Percentiles rank a stretch among this genome's conserved stretches.
Conservation (phyloP, 2,113 vertebrate genomes). For the Charadrius vociferus region DNA sequence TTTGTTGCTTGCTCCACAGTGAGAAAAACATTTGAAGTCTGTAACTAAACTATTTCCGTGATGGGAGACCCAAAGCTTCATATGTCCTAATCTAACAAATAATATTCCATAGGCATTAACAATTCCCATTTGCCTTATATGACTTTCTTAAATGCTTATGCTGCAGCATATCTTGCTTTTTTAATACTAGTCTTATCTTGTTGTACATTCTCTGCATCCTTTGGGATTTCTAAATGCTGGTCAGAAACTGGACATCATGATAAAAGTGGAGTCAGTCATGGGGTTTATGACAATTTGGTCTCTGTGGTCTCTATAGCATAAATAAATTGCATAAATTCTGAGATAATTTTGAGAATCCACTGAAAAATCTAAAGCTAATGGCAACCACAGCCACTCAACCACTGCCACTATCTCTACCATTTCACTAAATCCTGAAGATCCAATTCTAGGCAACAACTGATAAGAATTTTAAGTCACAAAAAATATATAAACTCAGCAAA, state of each 20-base stretch:
- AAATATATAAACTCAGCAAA: no score
- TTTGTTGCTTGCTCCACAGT: not conserved
- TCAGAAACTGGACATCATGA: not conserved
- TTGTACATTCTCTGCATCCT: not conserved
- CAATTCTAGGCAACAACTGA: not conserved
- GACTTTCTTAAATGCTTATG: slow-evolving; percentile 1
- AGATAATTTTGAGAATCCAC: not conserved
- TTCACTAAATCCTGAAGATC: not conserved
- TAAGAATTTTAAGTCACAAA: not conserved
- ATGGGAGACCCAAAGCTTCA: not conserved
- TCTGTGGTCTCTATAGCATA: not conserved
- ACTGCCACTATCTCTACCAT: not conserved
- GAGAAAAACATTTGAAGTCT: not conserved
- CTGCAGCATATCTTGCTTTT: not conserved
- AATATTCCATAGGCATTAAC: not conserved
- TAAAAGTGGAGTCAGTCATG: not conserved
- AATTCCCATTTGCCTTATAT: not conserved
- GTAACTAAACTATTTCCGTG: not conserved
- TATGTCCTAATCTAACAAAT: not conserved
- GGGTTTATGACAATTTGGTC: not conserved
- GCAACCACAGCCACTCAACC: not conserved
- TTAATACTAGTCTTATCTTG: not conserved
- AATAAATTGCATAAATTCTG: not conserved
- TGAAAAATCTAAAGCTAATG: not conserved
- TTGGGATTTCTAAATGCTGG: slow-evolving; percentile 24